Conservation (phyloP, 2,113 vertebrate species). For the Hyperoodon ampullatus region DNA sequence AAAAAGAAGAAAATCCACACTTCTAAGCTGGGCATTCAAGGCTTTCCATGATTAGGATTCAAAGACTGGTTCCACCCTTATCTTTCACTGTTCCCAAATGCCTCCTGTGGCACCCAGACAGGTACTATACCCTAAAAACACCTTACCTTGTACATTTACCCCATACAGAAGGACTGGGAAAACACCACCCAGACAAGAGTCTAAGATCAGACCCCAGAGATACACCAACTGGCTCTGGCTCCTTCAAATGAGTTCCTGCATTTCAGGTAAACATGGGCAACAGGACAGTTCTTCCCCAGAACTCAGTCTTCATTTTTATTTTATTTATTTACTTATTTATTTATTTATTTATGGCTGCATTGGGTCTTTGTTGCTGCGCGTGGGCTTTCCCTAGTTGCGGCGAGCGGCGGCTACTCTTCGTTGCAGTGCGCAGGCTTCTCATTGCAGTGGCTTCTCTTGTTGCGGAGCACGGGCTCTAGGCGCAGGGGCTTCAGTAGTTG, state of each 20-base stretch:
- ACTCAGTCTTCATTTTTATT: not conserved
- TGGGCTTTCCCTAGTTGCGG: no score
- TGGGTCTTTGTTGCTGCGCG: no score
- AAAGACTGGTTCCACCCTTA: not conserved
- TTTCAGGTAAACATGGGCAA: not conserved
- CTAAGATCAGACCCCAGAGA: not conserved
- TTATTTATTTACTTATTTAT: no score
- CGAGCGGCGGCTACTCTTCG: no score
- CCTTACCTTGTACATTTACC: no score
- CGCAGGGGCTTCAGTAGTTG: no score
- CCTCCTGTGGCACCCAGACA: not conserved
- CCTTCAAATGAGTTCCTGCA: not conserved
- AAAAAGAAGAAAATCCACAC: not conserved
- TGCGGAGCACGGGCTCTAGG: no score
- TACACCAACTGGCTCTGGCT: not conserved
- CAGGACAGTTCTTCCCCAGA: not conserved
- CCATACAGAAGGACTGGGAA: not conserved
- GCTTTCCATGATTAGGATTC: not conserved
- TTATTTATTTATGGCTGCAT: no score
- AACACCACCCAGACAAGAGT: not conserved
- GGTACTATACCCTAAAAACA: not conserved
- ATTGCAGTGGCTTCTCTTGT: no score
- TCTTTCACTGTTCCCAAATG: not conserved
- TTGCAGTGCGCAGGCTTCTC: no score
- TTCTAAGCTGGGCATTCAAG: not conserved